Evolutionary conservation across 2,797 vertebrate genomes (phyloP).

Genomic region (Ambastaia sidthimunki): DNA sequence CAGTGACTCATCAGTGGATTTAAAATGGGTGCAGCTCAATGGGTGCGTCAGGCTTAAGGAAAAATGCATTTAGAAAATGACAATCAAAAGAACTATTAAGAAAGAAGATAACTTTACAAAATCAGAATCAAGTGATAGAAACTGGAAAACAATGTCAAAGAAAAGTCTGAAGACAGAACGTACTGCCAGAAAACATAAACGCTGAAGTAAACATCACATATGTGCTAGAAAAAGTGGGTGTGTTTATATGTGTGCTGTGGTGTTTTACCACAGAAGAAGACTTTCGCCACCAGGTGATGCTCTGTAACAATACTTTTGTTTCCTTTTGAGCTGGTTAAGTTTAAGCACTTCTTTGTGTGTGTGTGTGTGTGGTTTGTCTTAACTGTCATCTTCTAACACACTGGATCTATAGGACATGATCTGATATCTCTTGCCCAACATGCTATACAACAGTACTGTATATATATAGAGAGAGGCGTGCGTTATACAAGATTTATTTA

Average conservation of each 20-base stretch:
- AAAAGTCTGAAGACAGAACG: neutral
- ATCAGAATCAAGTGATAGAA: neutral
- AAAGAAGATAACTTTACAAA: neutral
- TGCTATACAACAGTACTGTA: neutral
- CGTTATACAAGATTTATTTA: neutral
- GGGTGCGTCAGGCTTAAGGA: neutral
- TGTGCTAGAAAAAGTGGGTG: neutral
- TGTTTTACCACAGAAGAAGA: neutral
- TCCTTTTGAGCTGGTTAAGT: neutral
- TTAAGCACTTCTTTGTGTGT: neutral
- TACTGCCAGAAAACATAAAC: neutral
- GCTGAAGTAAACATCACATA: neutral
- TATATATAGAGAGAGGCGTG: no score
- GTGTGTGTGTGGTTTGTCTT: neutral
- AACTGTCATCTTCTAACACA: no score
- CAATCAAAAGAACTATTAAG: neutral
- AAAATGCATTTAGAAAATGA: neutral
- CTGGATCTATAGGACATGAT: no score
- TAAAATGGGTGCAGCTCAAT: neutral
- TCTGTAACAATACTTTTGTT: constrained; percentile 21
- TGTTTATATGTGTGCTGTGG: constrained; percentile 9
- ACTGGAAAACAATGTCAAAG: neutral
- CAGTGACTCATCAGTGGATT: constrained; percentile 14
- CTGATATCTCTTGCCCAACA: no score
- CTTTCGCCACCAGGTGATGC: constrained; percentile 47